Percentiles rank a stretch among this genome's conserved stretches.
Conservation (phyloP, 1,140 invertebrate species). For the Brachionus manjavacas region DNA sequence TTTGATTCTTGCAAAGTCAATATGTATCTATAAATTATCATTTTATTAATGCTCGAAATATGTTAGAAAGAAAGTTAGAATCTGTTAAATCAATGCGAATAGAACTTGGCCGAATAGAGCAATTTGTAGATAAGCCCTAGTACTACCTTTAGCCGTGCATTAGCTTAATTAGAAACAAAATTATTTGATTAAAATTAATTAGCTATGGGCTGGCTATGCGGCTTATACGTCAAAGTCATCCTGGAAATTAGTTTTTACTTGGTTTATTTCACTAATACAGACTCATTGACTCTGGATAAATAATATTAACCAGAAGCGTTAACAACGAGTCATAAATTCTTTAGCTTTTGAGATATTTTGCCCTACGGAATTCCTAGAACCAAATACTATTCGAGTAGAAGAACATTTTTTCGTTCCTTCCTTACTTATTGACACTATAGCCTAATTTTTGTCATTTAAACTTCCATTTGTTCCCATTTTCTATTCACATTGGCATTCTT, state of each 20-base stretch:
- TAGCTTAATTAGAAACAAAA: conserved; percentile 9
- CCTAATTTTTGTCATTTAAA: not conserved
- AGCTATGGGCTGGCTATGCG: not conserved
- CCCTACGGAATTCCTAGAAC: not conserved
- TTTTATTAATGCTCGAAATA: conserved; percentile 40
- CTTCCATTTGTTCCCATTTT: conserved; percentile 3
- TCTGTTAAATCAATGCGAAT: not conserved
- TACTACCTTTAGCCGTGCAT: conserved; percentile 1
- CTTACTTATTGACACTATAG: not conserved
- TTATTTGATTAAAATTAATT: conserved; percentile 23
- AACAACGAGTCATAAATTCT: not conserved
- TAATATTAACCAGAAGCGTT: not conserved
- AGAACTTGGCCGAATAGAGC: not conserved
- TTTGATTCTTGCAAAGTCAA: not conserved
- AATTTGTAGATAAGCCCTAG: not conserved
- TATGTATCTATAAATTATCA: conserved; percentile 39
- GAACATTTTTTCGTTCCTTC: not conserved
- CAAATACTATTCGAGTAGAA: not conserved
- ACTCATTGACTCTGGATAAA: not conserved
- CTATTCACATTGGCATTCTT: not conserved
- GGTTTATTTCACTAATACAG: not conserved
- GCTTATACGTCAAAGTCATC: not conserved
- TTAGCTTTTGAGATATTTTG: not conserved
- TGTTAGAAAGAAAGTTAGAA: not conserved
- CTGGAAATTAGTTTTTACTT: not conserved